Conservation (phyloP, 2,888 invertebrate species). For the Sicus ferrugineus region DNA sequence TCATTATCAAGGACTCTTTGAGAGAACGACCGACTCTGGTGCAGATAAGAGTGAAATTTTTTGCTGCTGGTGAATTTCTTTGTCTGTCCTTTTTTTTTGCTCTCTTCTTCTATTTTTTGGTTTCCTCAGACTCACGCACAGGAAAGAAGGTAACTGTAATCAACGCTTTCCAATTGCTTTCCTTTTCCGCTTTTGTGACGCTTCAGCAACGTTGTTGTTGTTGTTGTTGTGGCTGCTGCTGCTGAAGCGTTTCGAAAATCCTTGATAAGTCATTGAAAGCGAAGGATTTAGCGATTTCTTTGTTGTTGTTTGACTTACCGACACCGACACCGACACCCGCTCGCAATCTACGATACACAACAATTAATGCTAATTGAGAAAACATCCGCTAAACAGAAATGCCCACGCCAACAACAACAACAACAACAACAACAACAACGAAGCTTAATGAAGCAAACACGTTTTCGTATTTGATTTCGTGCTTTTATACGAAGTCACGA, state of each 20-base stretch:
- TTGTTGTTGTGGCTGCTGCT: too few relatives aligned
- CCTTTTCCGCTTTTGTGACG: background rate
- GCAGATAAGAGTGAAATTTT: slow-evolving; percentile 13
- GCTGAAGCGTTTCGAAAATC: background rate
- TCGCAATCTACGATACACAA: slow-evolving; percentile 5
- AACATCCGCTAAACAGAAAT: slow-evolving; percentile 22
- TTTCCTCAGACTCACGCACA: background rate
- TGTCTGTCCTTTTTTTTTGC: slow-evolving; percentile 4
- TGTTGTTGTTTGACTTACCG: background rate
- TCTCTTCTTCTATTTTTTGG: background rate
- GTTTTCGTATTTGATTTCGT: background rate
- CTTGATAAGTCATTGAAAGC: slow-evolving; percentile 16
- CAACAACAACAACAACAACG: background rate
- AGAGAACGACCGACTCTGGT: background rate
- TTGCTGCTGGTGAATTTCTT: too few relatives aligned
- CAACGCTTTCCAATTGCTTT: slow-evolving; percentile 27
- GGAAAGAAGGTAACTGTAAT: slow-evolving; percentile 20
- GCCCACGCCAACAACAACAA: background rate
- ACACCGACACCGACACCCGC: background rate
- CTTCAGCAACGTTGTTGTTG: background rate
- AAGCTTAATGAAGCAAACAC: background rate
- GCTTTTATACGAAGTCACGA: too few relatives aligned
- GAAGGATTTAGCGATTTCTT: background rate
- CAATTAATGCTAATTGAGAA: slow-evolving; percentile 30
- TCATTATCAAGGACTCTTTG: slow-evolving; percentile 24